Conservation (phyloP, 2,888 invertebrate genomes). For the Mellilla xanthometata region DNA sequence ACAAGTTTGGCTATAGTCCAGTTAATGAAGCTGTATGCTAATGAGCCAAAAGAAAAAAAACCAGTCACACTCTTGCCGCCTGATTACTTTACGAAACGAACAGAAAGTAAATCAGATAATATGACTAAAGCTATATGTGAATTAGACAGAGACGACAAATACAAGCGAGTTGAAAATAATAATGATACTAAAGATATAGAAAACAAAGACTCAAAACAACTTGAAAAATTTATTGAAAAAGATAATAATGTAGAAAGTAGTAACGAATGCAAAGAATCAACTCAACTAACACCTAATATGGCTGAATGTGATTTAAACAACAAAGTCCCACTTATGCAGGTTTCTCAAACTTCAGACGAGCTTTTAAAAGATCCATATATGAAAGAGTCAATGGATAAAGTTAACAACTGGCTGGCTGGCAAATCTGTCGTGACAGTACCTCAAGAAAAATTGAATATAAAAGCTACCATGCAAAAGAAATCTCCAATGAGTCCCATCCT, state of each 20-base stretch:
- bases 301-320: neutral
- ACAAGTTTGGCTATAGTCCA: conserved; percentile 53
- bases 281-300: conserved; percentile 1
- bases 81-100: conserved; percentile 39
- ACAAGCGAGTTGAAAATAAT: too few species aligned
- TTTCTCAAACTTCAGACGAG: neutral
- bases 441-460: too few species aligned
- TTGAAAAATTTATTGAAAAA: too few species aligned
- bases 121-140: too few species aligned
- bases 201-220: too few species aligned
- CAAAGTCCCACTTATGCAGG: neutral
- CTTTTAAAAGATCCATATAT: conserved; percentile 1
- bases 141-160: too few species aligned
- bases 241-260: too few species aligned
- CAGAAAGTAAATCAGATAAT: too few species aligned
- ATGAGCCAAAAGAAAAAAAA: conserved; percentile 19
- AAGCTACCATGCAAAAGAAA: neutral
- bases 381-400: conserved; percentile 20
- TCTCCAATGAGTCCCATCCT: neutral
- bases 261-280: neutral
- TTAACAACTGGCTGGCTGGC: conserved; percentile 22
- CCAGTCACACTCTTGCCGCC: conserved; percentile 48
- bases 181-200: too few species aligned
- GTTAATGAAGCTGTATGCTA: conserved; percentile 48
- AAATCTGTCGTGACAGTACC: too few species aligned